phyloP scores from a whole-genome alignment of 2,113 vertebrate species.

The Microcebus murinus region DNA sequence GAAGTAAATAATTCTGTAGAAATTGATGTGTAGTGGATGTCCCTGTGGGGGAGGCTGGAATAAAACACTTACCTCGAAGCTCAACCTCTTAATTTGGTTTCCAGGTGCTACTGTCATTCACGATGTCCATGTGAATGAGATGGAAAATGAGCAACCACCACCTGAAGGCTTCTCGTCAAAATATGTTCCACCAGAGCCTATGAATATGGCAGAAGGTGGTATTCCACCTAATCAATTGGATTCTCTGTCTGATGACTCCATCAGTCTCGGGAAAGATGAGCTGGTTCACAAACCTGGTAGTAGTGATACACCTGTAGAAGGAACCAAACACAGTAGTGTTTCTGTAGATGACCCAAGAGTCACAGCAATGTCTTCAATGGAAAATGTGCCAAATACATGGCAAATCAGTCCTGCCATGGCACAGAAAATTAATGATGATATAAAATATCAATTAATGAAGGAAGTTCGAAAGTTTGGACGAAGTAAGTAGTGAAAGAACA shows the following conservation, averaged over 20 bases:
- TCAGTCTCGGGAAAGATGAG: slow-evolving; percentile 69
- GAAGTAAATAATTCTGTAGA: neutral
- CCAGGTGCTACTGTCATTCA: slow-evolving; percentile 80
- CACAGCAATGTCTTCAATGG: slow-evolving; percentile 25
- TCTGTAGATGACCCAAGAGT: slow-evolving; percentile 76
- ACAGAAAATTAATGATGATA: slow-evolving; percentile 88
- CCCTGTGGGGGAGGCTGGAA: neutral
- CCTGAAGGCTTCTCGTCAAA: slow-evolving; percentile 72
- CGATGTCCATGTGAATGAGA: slow-evolving; percentile 89
- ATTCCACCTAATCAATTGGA: slow-evolving; percentile 80
- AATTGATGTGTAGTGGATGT: neutral
- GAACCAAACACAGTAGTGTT: slow-evolving; percentile 81
- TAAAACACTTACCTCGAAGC: neutral
- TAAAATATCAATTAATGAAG: slow-evolving; percentile 91
- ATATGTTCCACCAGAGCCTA: slow-evolving; percentile 43
- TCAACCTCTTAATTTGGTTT: slow-evolving; percentile 50
- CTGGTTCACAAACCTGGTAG: slow-evolving; percentile 82
- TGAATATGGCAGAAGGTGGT: slow-evolving; percentile 64
- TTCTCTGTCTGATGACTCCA: neutral
- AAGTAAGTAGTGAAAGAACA: slow-evolving; percentile 87
- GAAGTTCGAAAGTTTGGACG: slow-evolving; percentile 94
- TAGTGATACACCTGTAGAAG: slow-evolving; percentile 47
- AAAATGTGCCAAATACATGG: slow-evolving; percentile 69
- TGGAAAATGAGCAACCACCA: slow-evolving; percentile 74
- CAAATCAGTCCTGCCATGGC: slow-evolving; percentile 81